These are phyloP conservation scores for Volucella bombylans DNA, from an alignment of 2,888 invertebrate species.

Conservation along the genomic window DNA sequence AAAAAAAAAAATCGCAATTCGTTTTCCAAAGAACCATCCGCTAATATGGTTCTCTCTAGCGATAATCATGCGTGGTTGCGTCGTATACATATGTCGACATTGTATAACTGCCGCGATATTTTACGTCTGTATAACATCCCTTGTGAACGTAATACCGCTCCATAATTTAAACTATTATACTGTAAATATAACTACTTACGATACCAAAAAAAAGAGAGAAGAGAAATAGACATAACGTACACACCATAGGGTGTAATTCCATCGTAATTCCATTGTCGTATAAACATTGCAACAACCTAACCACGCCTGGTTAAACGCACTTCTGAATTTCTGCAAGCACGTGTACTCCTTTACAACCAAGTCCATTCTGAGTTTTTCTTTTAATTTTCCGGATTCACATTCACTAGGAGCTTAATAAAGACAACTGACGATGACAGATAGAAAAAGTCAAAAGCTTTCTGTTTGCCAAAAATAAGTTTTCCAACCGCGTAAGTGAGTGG, in stretches of 20 bases:
- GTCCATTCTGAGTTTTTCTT: neutral
- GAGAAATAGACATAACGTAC: conserved; percentile 51
- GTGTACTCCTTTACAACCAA: conserved; percentile 25
- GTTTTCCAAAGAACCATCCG: too few species aligned
- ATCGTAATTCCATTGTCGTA: too few species aligned
- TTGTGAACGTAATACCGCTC: neutral
- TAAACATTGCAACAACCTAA: neutral
- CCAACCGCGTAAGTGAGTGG: conserved; percentile 35
- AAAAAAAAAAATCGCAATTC: neutral
- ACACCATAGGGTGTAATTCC: conserved; percentile 25
- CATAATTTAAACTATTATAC: neutral
- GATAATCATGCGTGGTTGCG: too few species aligned
- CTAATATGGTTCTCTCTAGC: too few species aligned
- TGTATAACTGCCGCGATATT: too few species aligned
- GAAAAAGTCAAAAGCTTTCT: conserved; percentile 55
- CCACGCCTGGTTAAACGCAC: conserved; percentile 15
- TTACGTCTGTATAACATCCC: too few species aligned
- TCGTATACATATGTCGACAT: too few species aligned
- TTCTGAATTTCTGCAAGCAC: conserved; percentile 29
- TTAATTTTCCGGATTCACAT: conserved; percentile 25
- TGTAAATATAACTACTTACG: neutral
- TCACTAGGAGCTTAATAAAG: conserved; percentile 14
- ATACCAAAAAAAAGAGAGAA: neutral
- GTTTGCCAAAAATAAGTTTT: conserved; percentile 69
- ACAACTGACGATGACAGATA: conserved; percentile 8